These are phyloP conservation scores for Aphaenogaster floridana DNA, from an alignment of 1,140 invertebrate genomes.

Conservation along the genomic window DNA sequence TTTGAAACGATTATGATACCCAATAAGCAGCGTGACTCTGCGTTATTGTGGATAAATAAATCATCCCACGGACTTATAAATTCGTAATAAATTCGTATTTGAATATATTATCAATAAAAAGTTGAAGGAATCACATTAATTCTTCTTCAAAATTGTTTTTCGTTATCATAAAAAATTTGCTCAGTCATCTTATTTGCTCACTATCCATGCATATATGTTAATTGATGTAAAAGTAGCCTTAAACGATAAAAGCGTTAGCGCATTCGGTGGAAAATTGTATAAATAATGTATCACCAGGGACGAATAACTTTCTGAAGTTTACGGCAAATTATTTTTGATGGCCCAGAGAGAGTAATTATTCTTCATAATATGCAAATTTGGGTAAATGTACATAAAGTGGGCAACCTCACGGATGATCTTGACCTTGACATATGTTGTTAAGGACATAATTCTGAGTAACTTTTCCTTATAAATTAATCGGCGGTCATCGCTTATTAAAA, in stretches of 20 bases:
- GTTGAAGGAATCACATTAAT: neutral
- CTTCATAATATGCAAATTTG: neutral
- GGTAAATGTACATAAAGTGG: no score
- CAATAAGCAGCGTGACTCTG: neutral
- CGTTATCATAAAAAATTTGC: neutral
- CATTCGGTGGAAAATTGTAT: neutral
- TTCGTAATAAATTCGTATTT: neutral
- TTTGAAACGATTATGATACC: conserved; percentile 5
- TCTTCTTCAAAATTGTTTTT: neutral
- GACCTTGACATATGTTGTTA: no score
- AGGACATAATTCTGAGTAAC: no score
- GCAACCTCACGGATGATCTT: no score
- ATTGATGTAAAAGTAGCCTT: neutral
- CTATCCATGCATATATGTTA: neutral
- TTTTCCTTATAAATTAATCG: no score
- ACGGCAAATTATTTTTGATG: neutral
- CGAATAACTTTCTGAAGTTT: neutral
- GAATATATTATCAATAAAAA: neutral
- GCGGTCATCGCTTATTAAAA: no score
- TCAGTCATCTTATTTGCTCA: neutral
- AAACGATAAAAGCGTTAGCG: neutral
- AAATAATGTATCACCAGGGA: neutral
- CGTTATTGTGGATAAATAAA: neutral
- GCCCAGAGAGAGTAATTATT: neutral
- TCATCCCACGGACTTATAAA: neutral